Base-by-base conservation (phyloP, 2,113 vertebrate species). In the Scophthalmus maximus region DNA sequence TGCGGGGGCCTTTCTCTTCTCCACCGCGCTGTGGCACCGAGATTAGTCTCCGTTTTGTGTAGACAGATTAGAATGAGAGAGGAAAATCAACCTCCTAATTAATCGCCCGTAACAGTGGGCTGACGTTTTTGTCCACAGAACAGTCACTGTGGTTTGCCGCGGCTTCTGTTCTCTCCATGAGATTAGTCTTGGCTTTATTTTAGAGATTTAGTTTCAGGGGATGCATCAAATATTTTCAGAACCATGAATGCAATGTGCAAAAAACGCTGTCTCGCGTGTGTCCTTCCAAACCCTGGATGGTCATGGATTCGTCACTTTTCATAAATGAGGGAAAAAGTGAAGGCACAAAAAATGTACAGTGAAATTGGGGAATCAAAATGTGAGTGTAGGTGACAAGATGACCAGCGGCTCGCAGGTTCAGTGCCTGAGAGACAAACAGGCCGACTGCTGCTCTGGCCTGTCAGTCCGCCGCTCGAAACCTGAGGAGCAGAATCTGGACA, bases 41-140 rank as follows among this genome's bases (percentile, higher is more conserved):
- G 79, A 86, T 87, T 47, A 90, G 30, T 22, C 23, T 36, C 77
- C 42, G n/a, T 47, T 71, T 52, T 42, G 56, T 50, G 25, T 38
- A 55, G 30, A 64, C 27, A 56, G 50, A 40, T 40, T 40, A 40
- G 36, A 76, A 59, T 14, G 51, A 11, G 73, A 71, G 7, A 61
- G 25, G n/a, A 38, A 50, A 22, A 68, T 12, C 38, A 34, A 15
- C 6, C 42, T 72, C 56, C 14, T n/a, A 27, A 12, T 20, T 26
- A 34, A 47, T 68, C 49, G 14, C 20, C n/a, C 12, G 3, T 34
- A 73, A 75, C 59, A 77, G 44, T 55, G 36, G 58, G 56, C 15
- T 62, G 34, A 4, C 27, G 7, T 67, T 86, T 55, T 52, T 61
- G 50, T 63, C 14, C 50, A 30, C 11, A 27, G 2, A 67, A 27